Base-by-base conservation (phyloP, 2,113 vertebrate species). In the Odocoileus virginianus region DNA sequence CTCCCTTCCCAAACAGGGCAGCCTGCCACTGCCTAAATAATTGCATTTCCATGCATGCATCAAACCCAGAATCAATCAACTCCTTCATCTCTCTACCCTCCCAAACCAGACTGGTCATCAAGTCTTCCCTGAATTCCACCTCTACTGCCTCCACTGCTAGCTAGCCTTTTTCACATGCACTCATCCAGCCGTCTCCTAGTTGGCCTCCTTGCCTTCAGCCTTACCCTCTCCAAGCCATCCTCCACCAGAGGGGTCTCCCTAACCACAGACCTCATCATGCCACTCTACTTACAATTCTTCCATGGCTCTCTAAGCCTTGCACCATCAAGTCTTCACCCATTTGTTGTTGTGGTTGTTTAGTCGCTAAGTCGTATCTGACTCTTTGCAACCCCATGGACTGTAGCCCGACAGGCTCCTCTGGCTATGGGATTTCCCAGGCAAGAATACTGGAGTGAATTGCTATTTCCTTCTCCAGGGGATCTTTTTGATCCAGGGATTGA, bases 241-340 rank as follows among this genome's bases (percentile, higher is more conserved):
- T 71, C 87, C 8, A 36, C 60, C 71, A 15, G 43, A 15, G 25
- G 7, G 47, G 50, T 36, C 93, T 55, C 76, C 79, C 76, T 43
- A 88, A 52, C 33, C 61, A 57, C 85, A 83, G n/a, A 76, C 4
- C 8, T 61, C 74, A 50, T 12, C 82, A 43, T 3, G 52, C 17
- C 50, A 40, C 43, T 23, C 91, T 55, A 61, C 40, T 94, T 74
- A 90, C 52, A 90, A 61, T 33, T 82, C 93, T 74, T 28, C 96
- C n/a, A 15, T 27, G 82, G 58, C 27, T 90, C 47, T 79, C 33
- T 52, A 76, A 64, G 54, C 12, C 40, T 36, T 54, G 9, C 40
- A 36, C 7, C 74, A 95, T 74, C 85, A 43, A 76, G 58, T 85
- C 86, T 76, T 61, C 74, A 88, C 17, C 21, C 57, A 71, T 47